Base-by-base conservation (phyloP, 37 sponge, comb jelly and placozoan genomes). In the Chondrilla cf. caribensis region DNA sequence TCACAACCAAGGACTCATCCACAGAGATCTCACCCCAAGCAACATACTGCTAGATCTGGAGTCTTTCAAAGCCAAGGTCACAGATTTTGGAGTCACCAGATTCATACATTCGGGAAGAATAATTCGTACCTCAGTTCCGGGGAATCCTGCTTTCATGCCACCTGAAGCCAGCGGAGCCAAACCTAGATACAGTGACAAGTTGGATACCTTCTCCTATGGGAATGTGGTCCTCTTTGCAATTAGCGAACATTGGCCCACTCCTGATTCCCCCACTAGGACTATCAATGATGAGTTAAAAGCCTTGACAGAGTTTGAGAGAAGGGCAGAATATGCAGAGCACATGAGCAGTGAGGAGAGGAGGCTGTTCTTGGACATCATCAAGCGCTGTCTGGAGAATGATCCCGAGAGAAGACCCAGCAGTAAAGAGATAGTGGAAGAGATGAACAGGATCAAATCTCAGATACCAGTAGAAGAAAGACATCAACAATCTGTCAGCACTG, bases 1-100 rank as follows among this genome's bases (percentile, higher is more conserved):
- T 6, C 76, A 73, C 44, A 62, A n/a, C 64, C 64, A 62, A 62
- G 44, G 76, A 3, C 14, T 73, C 25, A 2, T 73, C 1, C 76
- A 73, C 44, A 32, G 76, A 39, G 76, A 73, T 6, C 76, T 73
- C 44, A 73, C 76, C 22, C 76, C 76, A 38, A 73, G 40, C 42
- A 73, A 73, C 76, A 42, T 73, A 21, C 41, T 73, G 19, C 39
- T 73, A 2, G 76, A 73, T 7, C 38, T 36, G 43, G 7, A 24
- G 25, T 73, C 76, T n/a, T 24, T 73, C 41, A 73, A 73, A 25
- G 76, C 76, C 21, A 73, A 73, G 43, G 2, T 73, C 44, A 73
- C 76, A 1, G 76, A 73, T 25, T 73, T 73, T 25, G 76, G 76
- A 37, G 38, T 73, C 18, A 42, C 76, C 5, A 15, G 76, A 17